Base-by-base conservation (phyloP, 2,888 invertebrate genomes). In the Argyra leucocephala region DNA sequence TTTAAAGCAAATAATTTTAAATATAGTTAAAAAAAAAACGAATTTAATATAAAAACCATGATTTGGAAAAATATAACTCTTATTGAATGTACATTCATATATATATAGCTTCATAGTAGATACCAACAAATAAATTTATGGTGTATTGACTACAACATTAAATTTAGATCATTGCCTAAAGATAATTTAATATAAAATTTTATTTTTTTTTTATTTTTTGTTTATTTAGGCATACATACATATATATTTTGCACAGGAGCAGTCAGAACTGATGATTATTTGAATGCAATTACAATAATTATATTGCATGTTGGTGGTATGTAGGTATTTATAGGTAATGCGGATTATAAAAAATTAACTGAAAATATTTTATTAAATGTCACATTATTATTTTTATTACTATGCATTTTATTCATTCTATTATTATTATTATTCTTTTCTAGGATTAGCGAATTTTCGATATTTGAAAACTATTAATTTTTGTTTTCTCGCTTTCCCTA, bases 21-120 rank as follows among this genome's bases (percentile, higher is more conserved):
- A 48, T 9, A 15, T 5, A 48, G 12, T 48, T 9, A 9, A 48
- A 48, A 48, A 48, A 48, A 15, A n/a, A 48, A 48, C 12, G 15
- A 37, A 37, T 9, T 37, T 48, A 48, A 48, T 48, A 48, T 48
- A 48, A 48, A n/a, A 48, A 48, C 48, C 48, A 48, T 48, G 48
- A 48, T 48, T 48, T 48, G 15, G 48, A 15, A 12, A 10, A 48
- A 48, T 18, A 48, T 48, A 48, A 48, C 48, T 15, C 12, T 48
- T 48, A 18, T 48, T 48, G 12, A n/a, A n/a, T 18, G 18, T 48
- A 5, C 15, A 18, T 10, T 18, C n/a, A 48, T 48, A 15, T 18
- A 48, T 18, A 48, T 31, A 6, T 31, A 31, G 9, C 7, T 31
- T n/a, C n/a, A n/a, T n/a, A n/a, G 18, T 18, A 48, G 12, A 15